Percentiles rank a stretch among this genome's conserved stretches.
These are phyloP conservation scores for Drosophila fulvimacula DNA, from an alignment of 2,888 invertebrate genomes.

Conservation along the genomic window DNA sequence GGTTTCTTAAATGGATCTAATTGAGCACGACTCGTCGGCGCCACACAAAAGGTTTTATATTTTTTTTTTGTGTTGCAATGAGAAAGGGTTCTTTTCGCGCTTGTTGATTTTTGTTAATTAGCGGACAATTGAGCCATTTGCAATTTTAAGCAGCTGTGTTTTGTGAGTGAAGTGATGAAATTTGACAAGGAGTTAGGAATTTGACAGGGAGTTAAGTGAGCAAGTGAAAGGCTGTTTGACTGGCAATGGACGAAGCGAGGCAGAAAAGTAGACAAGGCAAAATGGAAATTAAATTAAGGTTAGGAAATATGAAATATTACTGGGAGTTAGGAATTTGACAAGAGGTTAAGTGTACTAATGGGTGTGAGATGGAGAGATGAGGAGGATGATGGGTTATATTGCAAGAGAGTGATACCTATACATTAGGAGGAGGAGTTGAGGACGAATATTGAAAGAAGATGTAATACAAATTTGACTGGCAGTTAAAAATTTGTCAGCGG, in stretches of 20 bases:
- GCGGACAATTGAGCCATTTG: conserved; percentile 41
- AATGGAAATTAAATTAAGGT: neutral
- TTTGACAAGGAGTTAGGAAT: neutral
- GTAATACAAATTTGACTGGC: neutral
- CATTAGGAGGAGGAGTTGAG: neutral
- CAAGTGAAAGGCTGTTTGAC: too few relatives aligned
- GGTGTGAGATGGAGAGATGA: neutral
- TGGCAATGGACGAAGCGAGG: neutral
- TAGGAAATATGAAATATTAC: neutral
- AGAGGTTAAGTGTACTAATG: neutral
- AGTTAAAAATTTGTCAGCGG: neutral
- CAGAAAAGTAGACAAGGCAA: neutral
- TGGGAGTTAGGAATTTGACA: neutral
- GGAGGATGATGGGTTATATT: neutral
- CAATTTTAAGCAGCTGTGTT: conserved; percentile 15
- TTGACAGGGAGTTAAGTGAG: neutral
- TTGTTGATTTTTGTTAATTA: conserved; percentile 37
- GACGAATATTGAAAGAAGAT: neutral
- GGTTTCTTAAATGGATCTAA: conserved; percentile 38
- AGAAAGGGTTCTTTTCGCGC: conserved; percentile 13
- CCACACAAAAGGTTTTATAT: conserved; percentile 2
- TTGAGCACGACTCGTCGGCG: conserved; percentile 24
- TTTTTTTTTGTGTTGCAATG: neutral
- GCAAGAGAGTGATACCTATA: neutral
- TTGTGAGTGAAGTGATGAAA: neutral